Conservation (phyloP, 2,113 vertebrate species). For the Edolisoma coerulescens region DNA sequence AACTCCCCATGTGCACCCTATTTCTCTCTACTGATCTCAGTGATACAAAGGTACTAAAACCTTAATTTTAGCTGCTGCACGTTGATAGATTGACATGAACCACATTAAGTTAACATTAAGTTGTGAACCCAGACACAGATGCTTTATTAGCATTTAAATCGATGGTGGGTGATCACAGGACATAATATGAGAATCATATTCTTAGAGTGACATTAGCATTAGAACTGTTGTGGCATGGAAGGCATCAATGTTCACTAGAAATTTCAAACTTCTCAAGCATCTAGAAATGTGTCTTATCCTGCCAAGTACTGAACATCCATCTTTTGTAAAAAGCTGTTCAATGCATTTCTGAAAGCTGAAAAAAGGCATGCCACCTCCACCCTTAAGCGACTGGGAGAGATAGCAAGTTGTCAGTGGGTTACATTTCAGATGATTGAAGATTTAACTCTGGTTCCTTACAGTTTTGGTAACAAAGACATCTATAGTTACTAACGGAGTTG, state of each 20-base stretch:
- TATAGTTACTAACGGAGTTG: background rate
- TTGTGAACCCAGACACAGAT: background rate
- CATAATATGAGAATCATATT: background rate
- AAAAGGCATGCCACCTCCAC: background rate
- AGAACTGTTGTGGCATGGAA: background rate
- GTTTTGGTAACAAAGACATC: background rate
- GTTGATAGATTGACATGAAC: background rate
- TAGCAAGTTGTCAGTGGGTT: background rate
- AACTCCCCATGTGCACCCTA: too few relatives aligned
- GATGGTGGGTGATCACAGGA: background rate
- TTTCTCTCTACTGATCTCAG: background rate
- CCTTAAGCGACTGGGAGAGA: background rate
- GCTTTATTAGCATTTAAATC: background rate
- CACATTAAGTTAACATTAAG: background rate
- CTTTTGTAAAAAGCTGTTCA: background rate
- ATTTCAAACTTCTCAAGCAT: conserved; percentile 5
- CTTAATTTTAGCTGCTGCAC: background rate
- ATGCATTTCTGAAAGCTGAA: background rate
- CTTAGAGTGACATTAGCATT: background rate
- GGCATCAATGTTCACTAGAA: background rate
- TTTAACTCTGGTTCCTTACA: background rate
- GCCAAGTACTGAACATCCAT: background rate
- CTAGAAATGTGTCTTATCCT: background rate
- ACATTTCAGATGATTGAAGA: background rate
- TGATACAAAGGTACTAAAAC: background rate